Evolutionary conservation across 2,113 vertebrate species (phyloP).

Genomic region (Lepus americanus): DNA sequence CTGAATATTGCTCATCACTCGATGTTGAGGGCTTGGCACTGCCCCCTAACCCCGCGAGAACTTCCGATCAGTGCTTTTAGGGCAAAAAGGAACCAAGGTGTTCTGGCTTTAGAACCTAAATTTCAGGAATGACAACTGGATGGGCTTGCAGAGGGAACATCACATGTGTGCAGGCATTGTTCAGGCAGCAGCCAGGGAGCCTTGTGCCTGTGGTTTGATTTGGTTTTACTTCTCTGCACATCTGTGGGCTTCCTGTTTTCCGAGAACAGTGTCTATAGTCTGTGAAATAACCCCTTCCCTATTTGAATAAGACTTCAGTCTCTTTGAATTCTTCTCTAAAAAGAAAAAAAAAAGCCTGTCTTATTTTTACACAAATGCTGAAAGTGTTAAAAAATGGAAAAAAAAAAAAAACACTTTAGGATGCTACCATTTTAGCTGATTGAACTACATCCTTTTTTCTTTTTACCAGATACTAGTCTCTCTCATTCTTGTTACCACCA

Average conservation of each 20-base stretch:
- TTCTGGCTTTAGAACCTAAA: background rate
- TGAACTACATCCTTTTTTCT: constrained; percentile 15
- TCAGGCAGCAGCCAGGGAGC: background rate
- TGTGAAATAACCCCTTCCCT: constrained; percentile 52
- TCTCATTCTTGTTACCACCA: background rate
- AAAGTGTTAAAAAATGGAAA: background rate
- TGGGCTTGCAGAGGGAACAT: background rate
- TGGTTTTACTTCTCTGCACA: constrained; percentile 36
- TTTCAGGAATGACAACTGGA: background rate
- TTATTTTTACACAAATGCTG: constrained; percentile 1
- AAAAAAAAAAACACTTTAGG: background rate
- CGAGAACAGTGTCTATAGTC: constrained; percentile 49
- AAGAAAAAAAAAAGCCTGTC: background rate
- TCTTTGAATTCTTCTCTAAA: background rate
- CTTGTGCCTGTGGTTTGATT: constrained; percentile 48
- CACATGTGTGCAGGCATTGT: background rate
- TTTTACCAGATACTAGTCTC: background rate
- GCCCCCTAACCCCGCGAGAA: background rate
- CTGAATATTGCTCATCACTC: background rate
- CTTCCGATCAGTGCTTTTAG: background rate
- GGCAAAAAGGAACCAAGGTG: background rate
- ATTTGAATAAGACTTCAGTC: background rate
- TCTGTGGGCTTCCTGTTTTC: constrained; percentile 73
- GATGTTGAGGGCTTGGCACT: background rate
- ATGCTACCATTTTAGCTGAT: background rate